Base-by-base conservation (phyloP, 2,888 invertebrate species). In the Drosophila nr. perissopoda region DNA sequence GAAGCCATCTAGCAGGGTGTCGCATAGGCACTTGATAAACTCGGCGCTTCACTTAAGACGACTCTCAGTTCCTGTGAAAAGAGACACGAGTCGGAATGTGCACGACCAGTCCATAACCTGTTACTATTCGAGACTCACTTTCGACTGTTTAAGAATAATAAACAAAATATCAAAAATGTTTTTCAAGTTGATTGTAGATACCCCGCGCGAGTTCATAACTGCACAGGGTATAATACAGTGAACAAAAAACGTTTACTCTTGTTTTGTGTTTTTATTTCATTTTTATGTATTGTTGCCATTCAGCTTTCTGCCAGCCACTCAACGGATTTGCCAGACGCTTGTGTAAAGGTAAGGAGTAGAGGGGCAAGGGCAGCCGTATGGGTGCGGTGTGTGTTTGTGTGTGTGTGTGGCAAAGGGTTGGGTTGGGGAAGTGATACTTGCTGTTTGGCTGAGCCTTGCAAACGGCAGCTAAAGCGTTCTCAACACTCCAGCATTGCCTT, bases 401-500 rank as follows among this genome's bases (percentile, higher is more conserved):
- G 25, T 48, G 18, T 25, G 46, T 40, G 38, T 13, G 21, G 57
- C 27, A 51, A n/a, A 11, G 29, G 11, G 36, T 31, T 40, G 8
- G 8, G 25, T 34, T 10, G 25, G 13, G n/a, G 27, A 4, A 29
- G 16, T 7, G n/a, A n/a, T 16, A n/a, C 21, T 38, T 56, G 60
- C 29, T 34, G 21, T 70, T 70, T 68, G 71, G 40, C 58, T 61
- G 64, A 65, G 67, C 46, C 56, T 52, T 56, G 70, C 56, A 60
- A 49, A 68, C 42, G 51, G 64, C 56, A 71, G 51, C 58, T 61
- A 58, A 72, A 70, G 65, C 54, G 46, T 59, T 64, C 59, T 59
- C 64, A 74, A 25, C 16, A 42, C 54, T 67, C 38, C 25, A 58
- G 62, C 67, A 72, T 48, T 79, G 79, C 67, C 83, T 83, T 74